These are phyloP conservation scores for Thamnaconus septentrionalis DNA, from an alignment of 2,113 vertebrate species.

Conservation along the genomic window DNA sequence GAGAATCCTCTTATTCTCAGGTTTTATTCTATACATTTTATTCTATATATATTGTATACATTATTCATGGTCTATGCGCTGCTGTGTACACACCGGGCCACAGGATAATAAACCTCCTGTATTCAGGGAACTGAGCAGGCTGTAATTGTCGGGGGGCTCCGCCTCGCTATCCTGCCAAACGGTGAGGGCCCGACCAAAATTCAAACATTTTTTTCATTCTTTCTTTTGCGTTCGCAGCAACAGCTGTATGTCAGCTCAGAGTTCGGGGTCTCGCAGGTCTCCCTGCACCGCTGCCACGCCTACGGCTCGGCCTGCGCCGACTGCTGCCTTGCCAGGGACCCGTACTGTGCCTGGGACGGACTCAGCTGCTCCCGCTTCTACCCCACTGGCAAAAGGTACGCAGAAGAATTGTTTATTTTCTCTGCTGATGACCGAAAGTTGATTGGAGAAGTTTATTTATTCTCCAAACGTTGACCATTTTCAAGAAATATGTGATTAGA, in stretches of 20 bases:
- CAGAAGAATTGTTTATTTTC: constrained; percentile 2
- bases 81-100: constrained; percentile 12
- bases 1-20: too few species aligned
- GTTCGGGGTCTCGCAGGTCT: constrained; percentile 90
- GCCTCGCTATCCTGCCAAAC: constrained; percentile 63
- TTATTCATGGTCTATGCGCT: constrained; percentile 5
- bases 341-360: constrained; percentile 98
- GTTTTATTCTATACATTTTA: too few species aligned
- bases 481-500: too few species aligned
- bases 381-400: constrained; percentile 91
- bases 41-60: constrained; percentile 20
- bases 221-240: constrained; percentile 83
- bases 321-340: constrained; percentile 95
- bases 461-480: too few species aligned
- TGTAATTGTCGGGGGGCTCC: constrained; percentile 28
- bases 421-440: not conserved
- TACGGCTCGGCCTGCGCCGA: constrained; percentile 94
- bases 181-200: constrained; percentile 47
- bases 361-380: constrained; percentile 94
- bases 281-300: constrained; percentile 92
- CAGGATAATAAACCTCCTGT: constrained; percentile 19
- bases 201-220: constrained; percentile 27
- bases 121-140: constrained; percentile 39
- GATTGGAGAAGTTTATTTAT: not conserved
- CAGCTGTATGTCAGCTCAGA: constrained; percentile 95